phyloP scores from a whole-genome alignment of 2,888 invertebrate species.

The Hermaeophaga mercurialis region DNA sequence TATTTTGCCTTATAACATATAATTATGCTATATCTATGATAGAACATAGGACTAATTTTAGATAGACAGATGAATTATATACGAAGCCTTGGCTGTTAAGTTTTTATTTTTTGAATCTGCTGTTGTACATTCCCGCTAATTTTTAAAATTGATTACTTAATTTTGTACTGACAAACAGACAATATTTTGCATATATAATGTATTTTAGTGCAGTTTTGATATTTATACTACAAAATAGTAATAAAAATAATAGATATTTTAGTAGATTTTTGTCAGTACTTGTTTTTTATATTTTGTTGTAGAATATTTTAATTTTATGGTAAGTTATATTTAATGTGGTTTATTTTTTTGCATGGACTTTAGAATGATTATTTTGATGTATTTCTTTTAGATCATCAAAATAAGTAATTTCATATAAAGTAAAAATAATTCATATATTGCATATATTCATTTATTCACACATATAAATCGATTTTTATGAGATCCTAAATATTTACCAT shows the following conservation, averaged over 20 bases:
- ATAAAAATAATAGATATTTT: neutral
- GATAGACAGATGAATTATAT: neutral
- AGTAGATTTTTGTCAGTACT: conserved; percentile 4
- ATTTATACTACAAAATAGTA: neutral
- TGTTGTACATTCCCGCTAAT: neutral
- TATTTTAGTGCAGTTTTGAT: neutral
- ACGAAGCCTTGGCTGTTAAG: conserved; percentile 14
- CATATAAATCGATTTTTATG: too few relatives aligned
- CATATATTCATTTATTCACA: too few relatives aligned
- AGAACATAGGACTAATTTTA: conserved; percentile 11
- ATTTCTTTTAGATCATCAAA: neutral
- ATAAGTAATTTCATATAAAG: neutral
- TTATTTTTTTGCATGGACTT: conserved; percentile 20
- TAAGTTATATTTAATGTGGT: conserved; percentile 18
- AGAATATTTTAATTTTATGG: conserved; percentile 17
- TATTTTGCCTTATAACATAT: conserved; percentile 11
- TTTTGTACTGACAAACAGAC: neutral
- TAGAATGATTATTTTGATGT: conserved; percentile 17
- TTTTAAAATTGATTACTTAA: neutral
- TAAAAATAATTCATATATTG: too few relatives aligned
- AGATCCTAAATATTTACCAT: too few relatives aligned
- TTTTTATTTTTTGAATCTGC: conserved; percentile 5
- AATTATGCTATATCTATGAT: neutral
- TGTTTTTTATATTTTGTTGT: conserved; percentile 14
- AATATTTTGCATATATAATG: neutral